phyloP scores from a whole-genome alignment of 2,888 invertebrate species.

The Tenthredo distinguenda region DNA sequence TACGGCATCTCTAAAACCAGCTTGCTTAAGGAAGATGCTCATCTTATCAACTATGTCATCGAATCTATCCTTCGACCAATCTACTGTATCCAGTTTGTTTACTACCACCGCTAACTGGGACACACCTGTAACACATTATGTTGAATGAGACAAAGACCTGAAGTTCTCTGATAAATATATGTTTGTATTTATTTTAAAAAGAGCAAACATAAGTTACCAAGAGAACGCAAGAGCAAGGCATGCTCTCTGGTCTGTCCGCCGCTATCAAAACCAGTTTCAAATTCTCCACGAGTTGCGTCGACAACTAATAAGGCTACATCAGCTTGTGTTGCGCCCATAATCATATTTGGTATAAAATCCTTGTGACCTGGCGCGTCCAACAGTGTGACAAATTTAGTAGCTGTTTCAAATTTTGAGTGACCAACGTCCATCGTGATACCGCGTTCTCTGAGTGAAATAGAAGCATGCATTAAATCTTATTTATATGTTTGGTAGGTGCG shows the following conservation, averaged over 20 bases:
- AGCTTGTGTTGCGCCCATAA: slow-evolving; percentile 98
- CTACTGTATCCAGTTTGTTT: slow-evolving; percentile 98
- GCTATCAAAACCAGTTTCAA: slow-evolving; percentile 98
- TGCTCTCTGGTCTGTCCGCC: slow-evolving; percentile 99
- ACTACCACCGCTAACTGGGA: slow-evolving; percentile 96
- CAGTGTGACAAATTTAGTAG: slow-evolving; percentile 88
- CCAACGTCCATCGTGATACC: slow-evolving; percentile 99
- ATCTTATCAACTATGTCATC: slow-evolving; percentile 93
- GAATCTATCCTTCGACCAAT: slow-evolving; percentile 95
- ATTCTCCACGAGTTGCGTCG: slow-evolving; percentile 97
- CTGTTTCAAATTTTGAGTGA: slow-evolving; percentile 94
- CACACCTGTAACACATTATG: slow-evolving; percentile 86
- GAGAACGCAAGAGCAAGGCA: slow-evolving; percentile 92
- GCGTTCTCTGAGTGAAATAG: slow-evolving; percentile 82
- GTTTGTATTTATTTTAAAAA: neutral
- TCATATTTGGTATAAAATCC: slow-evolving; percentile 99
- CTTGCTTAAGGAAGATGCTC: slow-evolving; percentile 91
- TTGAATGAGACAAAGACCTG: neutral
- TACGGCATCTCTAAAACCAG: slow-evolving; percentile 95
- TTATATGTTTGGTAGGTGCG: neutral
- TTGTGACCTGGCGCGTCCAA: slow-evolving; percentile 99
- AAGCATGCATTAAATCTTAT: neutral
- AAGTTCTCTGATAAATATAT: neutral
- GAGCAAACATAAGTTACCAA: slow-evolving; percentile 78
- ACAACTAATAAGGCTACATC: slow-evolving; percentile 98